Base-by-base conservation (phyloP, 2,888 invertebrate genomes). In the Drosophila seclusa region DNA sequence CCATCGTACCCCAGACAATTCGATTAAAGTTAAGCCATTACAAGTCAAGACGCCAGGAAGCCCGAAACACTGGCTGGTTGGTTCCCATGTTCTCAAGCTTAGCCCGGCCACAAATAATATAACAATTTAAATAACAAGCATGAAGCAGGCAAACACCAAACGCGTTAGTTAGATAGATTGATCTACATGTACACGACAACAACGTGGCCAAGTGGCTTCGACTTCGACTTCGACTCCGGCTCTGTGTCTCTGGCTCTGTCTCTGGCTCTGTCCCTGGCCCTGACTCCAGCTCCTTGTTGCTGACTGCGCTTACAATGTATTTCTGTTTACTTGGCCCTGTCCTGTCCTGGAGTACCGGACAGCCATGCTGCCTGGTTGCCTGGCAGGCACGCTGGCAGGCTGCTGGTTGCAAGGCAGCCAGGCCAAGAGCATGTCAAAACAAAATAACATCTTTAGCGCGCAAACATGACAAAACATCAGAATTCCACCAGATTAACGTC, bases 391-490 rank as follows among this genome's bases (percentile, higher is more conserved):
- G 36, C 65, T 66, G 32, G 36, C 34, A 27, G 57, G 49, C 67
- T 63, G 73, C 73, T 53, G 59, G 64, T 54, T 68, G 64, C 78
- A 68, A 70, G 72, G 69, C 63, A 73, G 66, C 85, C 78, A 67
- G 73, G 74, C 88, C 84, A 83, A 85, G 87, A 85, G 88, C 89
- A 87, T 89, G 89, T 87, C 89, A 86, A 89, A 88, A 87, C 83
- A 86, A 87, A 89, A 87, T 89, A 87, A 87, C 87, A 89, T 87
- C 86, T 87, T 87, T 85, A 89, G 88, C 87, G 89, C 88, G 90
- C 88, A 88, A 87, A 87, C 87, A 89, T 87, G 87, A 87, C 87
- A 88, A 88, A 89, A 88, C 90, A 89, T 87, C 89, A 87, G 83
- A 87, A 87, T 86, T 88, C 83, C 90, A 89, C 82, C 87, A 89